These are phyloP conservation scores for Platynereis dumerilii DNA, from an alignment of 2,888 invertebrate genomes.

Conservation along the genomic window DNA sequence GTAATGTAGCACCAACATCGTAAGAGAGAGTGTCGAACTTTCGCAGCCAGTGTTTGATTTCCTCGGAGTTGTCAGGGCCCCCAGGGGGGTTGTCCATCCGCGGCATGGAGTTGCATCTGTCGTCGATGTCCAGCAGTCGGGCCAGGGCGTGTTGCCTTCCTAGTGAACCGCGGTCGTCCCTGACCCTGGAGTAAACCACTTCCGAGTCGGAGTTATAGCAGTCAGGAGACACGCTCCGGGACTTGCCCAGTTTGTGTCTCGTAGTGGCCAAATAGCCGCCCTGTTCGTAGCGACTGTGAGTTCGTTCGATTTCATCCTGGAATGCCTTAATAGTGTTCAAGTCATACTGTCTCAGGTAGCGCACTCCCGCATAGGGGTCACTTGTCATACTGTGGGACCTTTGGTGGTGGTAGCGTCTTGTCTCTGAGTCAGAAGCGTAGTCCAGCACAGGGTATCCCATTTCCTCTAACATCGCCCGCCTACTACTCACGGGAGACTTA, in stretches of 20 bases:
- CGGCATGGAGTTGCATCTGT: conserved; percentile 62
- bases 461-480: conserved; percentile 15
- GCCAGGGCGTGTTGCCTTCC: conserved; percentile 11
- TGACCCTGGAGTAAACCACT: conserved; percentile 59
- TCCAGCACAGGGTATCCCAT: conserved; percentile 24
- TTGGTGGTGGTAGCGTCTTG: conserved; percentile 11
- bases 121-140: conserved; percentile 33
- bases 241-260: conserved; percentile 17
- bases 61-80: conserved; percentile 39
- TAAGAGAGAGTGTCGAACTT: conserved; percentile 62
- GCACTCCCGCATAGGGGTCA: conserved; percentile 4
- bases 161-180: background rate
- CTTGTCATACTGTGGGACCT: background rate
- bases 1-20: conserved; percentile 59
- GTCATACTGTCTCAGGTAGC: conserved; percentile 24
- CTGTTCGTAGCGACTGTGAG: conserved; percentile 28
- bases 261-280: background rate
- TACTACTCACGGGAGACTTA: conserved; percentile 21
- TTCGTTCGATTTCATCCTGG: conserved; percentile 35
- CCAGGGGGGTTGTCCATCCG: conserved; percentile 41
- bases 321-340: conserved; percentile 28
- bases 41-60: conserved; percentile 57
- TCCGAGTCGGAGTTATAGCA: conserved; percentile 91
- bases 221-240: conserved; percentile 50
- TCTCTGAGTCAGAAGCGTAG: conserved; percentile 38